Percentiles rank a stretch among this genome's conserved stretches.
These are phyloP conservation scores for Hemicentrotus pulcherrimus DNA, from an alignment of 35 echinoderm and acorn worm species.

Conservation along the genomic window DNA sequence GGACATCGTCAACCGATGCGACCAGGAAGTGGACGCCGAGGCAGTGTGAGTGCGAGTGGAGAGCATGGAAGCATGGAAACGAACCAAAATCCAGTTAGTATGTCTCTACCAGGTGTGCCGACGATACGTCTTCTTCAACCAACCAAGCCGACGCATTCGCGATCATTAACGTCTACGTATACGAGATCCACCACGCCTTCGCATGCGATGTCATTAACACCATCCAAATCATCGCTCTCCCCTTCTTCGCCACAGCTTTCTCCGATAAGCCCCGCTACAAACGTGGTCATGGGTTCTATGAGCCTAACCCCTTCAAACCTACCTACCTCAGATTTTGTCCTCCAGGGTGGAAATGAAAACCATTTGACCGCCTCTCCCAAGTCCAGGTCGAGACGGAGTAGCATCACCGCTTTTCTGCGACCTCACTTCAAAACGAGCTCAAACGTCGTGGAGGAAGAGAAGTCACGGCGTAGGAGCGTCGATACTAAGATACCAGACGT, in stretches of 20 bases:
- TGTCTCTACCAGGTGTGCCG: background rate
- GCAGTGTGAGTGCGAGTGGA: background rate
- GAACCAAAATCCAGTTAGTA: background rate
- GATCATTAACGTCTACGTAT: background rate
- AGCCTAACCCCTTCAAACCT: background rate
- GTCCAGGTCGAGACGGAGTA: constrained; percentile 50
- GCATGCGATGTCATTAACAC: background rate
- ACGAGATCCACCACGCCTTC: constrained; percentile 43
- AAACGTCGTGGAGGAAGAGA: background rate
- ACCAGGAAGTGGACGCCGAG: background rate
- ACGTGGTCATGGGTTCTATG: background rate
- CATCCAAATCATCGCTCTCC: background rate
- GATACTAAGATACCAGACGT: background rate
- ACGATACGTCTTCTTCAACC: background rate
- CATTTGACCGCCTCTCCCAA: background rate
- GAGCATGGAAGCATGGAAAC: background rate
- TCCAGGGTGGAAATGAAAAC: constrained; percentile 4
- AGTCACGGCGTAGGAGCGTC: constrained; percentile 28
- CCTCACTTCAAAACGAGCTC: constrained; percentile 34
- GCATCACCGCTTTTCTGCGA: constrained; percentile 39
- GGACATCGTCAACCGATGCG: constrained; percentile 16
- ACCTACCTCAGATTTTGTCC: background rate
- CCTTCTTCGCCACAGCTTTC: constrained; percentile 20
- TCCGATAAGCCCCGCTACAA: background rate
- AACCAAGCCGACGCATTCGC: background rate